These are phyloP conservation scores for Axinella damicornis DNA, from an alignment of 37 sponge, comb jelly and placozoan genomes.

Conservation along the genomic window DNA sequence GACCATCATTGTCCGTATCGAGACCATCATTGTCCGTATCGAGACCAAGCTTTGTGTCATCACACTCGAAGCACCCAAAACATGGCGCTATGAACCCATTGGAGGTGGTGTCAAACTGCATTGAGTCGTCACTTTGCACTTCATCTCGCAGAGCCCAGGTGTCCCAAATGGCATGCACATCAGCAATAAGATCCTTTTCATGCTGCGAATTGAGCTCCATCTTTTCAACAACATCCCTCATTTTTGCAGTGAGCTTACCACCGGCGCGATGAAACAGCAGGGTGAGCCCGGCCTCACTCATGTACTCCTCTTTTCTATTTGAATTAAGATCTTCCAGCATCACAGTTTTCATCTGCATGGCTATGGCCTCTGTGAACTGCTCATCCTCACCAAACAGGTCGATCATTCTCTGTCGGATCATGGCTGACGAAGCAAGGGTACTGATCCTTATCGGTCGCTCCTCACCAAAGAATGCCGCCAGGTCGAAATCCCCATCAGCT, in stretches of 20 bases:
- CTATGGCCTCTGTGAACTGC: conserved; percentile 35
- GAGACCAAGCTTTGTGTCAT: conserved; percentile 59
- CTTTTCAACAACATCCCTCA: conserved; percentile 59
- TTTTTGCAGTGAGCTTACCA: conserved; percentile 62
- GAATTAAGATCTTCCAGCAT: conserved; percentile 74
- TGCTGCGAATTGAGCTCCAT: conserved; percentile 15
- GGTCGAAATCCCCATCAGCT: conserved; percentile 54
- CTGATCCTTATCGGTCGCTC: conserved; percentile 61
- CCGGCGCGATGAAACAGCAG: conserved; percentile 79
- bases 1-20: conserved; percentile 79
- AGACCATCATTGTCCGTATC: conserved; percentile 36
- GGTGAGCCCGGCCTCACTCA: conserved; percentile 68
- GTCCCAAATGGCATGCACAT: conserved; percentile 74
- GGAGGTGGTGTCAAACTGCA: conserved; percentile 30
- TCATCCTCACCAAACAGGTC: conserved; percentile 56
- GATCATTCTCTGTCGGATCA: conserved; percentile 63
- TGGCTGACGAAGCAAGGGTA: conserved; percentile 70
- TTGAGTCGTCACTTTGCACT: conserved; percentile 41
- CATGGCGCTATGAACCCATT: conserved; percentile 82
- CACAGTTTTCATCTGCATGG: conserved; percentile 60
- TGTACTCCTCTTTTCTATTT: conserved; percentile 86
- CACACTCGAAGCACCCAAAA: conserved; percentile 86
- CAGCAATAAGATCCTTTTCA: conserved; percentile 53
- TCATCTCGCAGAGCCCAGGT: conserved; percentile 62
- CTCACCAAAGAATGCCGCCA: conserved; percentile 83